phyloP scores from a whole-genome alignment of 2,113 vertebrate genomes.

The Bufo bufo region DNA sequence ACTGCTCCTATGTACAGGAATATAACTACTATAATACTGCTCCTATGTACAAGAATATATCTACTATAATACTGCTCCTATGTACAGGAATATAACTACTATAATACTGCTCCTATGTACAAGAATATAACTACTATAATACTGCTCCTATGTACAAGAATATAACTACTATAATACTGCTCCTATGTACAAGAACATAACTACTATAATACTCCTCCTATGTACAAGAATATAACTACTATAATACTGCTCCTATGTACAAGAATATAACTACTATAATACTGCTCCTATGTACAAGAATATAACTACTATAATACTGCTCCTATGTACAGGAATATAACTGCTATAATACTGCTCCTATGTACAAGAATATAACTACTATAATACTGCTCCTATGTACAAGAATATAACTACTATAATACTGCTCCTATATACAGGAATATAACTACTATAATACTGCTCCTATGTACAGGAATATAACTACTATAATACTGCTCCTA shows the following conservation, averaged over 20 bases:
- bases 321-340: not conserved
- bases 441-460: not conserved
- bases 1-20: not conserved
- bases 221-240: no score
- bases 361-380: not conserved
- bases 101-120: no score
- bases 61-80: not conserved
- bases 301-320: no score
- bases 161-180: no score
- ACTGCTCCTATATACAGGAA: not conserved
- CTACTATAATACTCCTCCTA: no score
- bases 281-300: no score
- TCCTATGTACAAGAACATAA: no score
- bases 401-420: slow-evolving; percentile 1
- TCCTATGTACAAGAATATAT: not conserved
- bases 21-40: not conserved
- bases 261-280: no score
- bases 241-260: no score
- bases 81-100: no score
- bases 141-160: no score
- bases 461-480: not conserved
- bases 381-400: not conserved
- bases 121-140: no score
- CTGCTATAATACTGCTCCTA: not conserved
- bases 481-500: not conserved